phyloP scores from a whole-genome alignment of 2,113 vertebrate species.

The Puma concolor region DNA sequence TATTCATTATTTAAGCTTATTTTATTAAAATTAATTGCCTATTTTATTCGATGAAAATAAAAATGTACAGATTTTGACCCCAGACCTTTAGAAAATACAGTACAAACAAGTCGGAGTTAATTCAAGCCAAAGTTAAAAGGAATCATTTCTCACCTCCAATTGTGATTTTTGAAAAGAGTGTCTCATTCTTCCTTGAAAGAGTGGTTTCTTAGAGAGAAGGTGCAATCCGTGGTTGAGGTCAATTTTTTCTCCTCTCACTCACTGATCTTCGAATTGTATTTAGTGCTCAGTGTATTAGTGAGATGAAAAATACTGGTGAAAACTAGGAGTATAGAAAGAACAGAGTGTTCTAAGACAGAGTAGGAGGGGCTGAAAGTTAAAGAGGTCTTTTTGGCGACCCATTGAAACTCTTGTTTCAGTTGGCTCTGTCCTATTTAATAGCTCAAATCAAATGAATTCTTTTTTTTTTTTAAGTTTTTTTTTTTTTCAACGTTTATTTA shows the following conservation, averaged over 20 bases:
- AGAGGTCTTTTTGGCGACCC: neutral
- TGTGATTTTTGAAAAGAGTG: neutral
- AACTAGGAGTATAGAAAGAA: conserved; percentile 28
- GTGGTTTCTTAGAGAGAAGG: neutral
- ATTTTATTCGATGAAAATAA: neutral
- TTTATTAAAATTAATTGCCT: neutral
- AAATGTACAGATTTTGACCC: neutral
- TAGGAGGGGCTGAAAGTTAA: neutral
- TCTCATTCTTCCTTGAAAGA: neutral
- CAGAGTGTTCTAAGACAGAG: neutral
- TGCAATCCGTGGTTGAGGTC: neutral
- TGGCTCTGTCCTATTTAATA: conserved; percentile 25
- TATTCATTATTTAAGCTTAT: neutral
- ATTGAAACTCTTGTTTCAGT: conserved; percentile 37
- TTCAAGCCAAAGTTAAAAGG: neutral
- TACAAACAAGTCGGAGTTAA: neutral
- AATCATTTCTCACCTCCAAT: neutral
- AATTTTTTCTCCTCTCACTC: neutral
- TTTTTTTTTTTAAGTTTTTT: too few relatives aligned
- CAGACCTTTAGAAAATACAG: neutral
- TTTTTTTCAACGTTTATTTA: too few relatives aligned
- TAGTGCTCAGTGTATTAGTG: neutral
- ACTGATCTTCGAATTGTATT: conserved; percentile 57
- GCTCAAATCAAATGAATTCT: neutral
- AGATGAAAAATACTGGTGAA: conserved; percentile 22